These are phyloP conservation scores for Sebastes taczanowskii DNA, from an alignment of 2,797 vertebrate genomes.

Conservation along the genomic window DNA sequence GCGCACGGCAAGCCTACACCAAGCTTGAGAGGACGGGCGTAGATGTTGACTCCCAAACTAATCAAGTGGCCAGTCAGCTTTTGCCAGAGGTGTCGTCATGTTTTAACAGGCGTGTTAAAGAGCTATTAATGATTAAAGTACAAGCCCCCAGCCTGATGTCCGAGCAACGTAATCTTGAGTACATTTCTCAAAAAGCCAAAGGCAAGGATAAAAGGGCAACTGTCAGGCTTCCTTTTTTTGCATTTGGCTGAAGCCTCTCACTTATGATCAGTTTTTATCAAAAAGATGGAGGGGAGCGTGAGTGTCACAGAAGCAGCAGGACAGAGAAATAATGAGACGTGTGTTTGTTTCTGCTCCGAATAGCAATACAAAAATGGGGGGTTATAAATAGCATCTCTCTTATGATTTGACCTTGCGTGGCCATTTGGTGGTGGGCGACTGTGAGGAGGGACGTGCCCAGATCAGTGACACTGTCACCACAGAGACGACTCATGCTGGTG, in stretches of 20 bases:
- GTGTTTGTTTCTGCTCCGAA: conserved; percentile 30
- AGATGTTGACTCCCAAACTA: conserved; percentile 77
- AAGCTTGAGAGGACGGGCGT: conserved; percentile 27
- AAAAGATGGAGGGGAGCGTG: neutral
- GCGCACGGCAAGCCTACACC: neutral
- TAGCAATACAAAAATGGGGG: conserved; percentile 38
- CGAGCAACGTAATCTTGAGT: conserved; percentile 27
- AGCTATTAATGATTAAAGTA: conserved; percentile 66
- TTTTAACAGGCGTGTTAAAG: conserved; percentile 76
- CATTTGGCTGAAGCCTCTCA: conserved; percentile 10
- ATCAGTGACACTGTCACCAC: conserved; percentile 44
- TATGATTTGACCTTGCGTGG: conserved; percentile 68
- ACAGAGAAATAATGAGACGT: neutral
- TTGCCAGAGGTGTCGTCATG: conserved; percentile 62
- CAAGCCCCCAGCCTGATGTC: conserved; percentile 27
- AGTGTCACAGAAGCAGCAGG: neutral
- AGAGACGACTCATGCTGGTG: conserved; percentile 12
- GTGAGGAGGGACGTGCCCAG: conserved; percentile 28
- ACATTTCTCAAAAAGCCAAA: conserved; percentile 49
- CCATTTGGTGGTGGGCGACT: conserved; percentile 43
- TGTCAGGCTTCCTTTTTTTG: conserved; percentile 27
- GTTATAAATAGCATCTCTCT: conserved; percentile 58
- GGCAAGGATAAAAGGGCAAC: conserved; percentile 43
- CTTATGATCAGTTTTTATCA: conserved; percentile 21
- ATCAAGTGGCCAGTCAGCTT: conserved; percentile 72